A percentile compares a stretch with the other conserved stretches of the same genome.
Evolutionary conservation across 2,797 vertebrate genomes (phyloP).

Genomic region (Rhinichthys osculus): DNA sequence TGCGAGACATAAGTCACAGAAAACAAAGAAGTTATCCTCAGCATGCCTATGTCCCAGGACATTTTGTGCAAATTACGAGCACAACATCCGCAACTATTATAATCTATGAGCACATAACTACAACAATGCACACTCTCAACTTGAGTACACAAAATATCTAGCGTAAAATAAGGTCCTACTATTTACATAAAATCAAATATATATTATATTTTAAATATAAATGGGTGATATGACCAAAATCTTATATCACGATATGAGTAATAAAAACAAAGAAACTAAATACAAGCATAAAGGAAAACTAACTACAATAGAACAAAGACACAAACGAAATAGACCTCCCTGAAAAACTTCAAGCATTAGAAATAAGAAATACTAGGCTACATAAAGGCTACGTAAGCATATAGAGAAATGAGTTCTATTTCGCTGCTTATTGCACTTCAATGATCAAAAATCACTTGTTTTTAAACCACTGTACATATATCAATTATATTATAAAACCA

Average conservation of each 20-base stretch:
- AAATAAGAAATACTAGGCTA: no score
- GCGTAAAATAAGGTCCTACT: not conserved
- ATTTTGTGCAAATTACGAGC: not conserved
- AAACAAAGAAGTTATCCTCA: not conserved
- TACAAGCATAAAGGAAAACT: not conserved
- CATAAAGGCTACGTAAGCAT: no score
- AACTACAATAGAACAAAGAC: not conserved
- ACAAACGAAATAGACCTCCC: not conserved
- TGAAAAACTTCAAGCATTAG: no score
- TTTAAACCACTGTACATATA: no score
- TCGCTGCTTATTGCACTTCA: no score
- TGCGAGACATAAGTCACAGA: constrained; percentile 62
- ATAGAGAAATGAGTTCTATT: no score
- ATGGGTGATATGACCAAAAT: not conserved
- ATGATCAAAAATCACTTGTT: no score
- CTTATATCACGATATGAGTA: not conserved
- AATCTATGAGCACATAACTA: not conserved
- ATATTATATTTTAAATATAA: not conserved
- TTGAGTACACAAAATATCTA: not conserved
- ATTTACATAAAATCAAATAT: not conserved
- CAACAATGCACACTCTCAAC: not conserved
- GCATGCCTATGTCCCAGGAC: not conserved
- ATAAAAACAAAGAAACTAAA: not conserved
- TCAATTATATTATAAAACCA: not conserved
- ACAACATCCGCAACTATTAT: not conserved